Percentiles rank a stretch among this genome's conserved stretches.
These are phyloP conservation scores for Halcyon smyrnensis DNA, from an alignment of 2,797 vertebrate genomes.

Conservation along the genomic window DNA sequence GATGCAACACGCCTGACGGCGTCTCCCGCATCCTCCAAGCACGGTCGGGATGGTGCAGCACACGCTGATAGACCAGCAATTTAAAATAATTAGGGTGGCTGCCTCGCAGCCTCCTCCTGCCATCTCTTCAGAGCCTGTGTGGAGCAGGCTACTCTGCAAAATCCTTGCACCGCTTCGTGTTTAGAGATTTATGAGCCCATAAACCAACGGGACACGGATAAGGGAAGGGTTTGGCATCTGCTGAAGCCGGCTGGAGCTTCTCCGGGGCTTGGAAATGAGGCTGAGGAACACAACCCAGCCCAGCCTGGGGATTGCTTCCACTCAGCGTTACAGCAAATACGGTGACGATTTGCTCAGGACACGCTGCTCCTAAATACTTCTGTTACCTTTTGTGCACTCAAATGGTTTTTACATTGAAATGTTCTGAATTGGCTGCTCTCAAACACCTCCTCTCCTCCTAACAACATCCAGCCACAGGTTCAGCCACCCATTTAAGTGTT, in stretches of 20 bases:
- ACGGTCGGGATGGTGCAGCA: conserved; percentile 41
- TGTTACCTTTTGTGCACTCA: not conserved
- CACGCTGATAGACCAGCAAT: not conserved
- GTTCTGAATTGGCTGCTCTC: not conserved
- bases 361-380: not conserved
- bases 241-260: not conserved
- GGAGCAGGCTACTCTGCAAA: not conserved
- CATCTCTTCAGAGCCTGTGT: not conserved
- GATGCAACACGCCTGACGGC: conserved; percentile 42
- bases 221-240: not conserved
- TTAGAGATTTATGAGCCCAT: not conserved
- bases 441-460: not conserved
- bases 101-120: not conserved
- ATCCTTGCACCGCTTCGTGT: rapidly evolving
- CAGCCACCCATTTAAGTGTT: not conserved
- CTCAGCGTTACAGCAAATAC: rapidly evolving
- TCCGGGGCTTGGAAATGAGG: not conserved
- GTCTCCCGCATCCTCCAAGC: conserved; percentile 67
- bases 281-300: not conserved
- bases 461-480: rapidly evolving
- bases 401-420: not conserved
- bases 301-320: not conserved
- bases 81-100: not conserved
- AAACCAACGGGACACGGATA: not conserved
- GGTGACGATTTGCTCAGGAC: not conserved